A percentile compares a stretch with the other conserved stretches of the same genome.
Conservation (phyloP, 1,140 invertebrate genomes). For the Batillaria attramentaria region DNA sequence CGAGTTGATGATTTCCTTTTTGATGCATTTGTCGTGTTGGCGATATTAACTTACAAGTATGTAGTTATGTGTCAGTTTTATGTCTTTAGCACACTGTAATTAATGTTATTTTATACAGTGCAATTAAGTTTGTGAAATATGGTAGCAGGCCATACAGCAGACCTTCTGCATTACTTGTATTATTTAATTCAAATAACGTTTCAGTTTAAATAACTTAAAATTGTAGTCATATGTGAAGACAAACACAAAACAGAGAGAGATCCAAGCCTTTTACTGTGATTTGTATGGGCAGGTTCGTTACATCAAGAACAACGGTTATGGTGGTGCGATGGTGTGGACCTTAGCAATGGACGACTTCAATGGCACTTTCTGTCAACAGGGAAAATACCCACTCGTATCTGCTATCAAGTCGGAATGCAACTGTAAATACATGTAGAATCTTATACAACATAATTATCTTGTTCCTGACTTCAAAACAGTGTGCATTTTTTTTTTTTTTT, state of each 20-base stretch:
- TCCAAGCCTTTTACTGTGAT: not conserved
- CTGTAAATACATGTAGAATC: too few species aligned
- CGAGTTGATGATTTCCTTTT: not conserved
- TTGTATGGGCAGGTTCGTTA: slow-evolving; percentile 83
- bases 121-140: not conserved
- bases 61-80: too few species aligned
- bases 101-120: not conserved
- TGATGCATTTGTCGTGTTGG: not conserved
- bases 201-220: not conserved
- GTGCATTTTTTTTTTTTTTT: too few species aligned
- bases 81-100: not conserved
- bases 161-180: not conserved
- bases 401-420: slow-evolving; percentile 71
- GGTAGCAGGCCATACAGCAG: not conserved
- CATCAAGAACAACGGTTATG: slow-evolving; percentile 91
- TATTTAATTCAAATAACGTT: not conserved
- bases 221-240: not conserved
- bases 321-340: slow-evolving; percentile 97
- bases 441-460: too few species aligned
- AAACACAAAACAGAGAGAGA: not conserved
- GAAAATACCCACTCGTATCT: slow-evolving; percentile 61
- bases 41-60: too few species aligned
- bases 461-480: too few species aligned
- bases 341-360: slow-evolving; percentile 84
- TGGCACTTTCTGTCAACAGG: slow-evolving; percentile 55